Percentiles rank a stretch among this genome's conserved stretches.
Evolutionary conservation across 1,140 invertebrate genomes (phyloP).

Genomic region (Dolichoris vasculosae): DNA sequence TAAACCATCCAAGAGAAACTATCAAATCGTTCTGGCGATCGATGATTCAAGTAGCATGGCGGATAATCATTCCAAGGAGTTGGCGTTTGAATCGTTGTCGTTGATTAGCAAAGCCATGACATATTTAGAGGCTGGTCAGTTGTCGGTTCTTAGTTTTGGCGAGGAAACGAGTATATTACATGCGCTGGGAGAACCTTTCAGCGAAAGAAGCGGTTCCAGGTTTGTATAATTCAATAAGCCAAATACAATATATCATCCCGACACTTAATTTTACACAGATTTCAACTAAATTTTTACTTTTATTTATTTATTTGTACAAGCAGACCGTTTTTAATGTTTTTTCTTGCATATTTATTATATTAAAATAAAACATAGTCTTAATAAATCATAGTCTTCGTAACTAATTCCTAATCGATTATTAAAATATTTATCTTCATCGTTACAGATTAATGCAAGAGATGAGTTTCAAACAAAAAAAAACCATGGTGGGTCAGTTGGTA

Average conservation of each 20-base stretch:
- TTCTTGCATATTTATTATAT: no score
- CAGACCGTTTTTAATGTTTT: no score
- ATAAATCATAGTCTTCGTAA: background rate
- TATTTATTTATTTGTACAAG: no score
- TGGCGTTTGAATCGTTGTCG: conserved; percentile 96
- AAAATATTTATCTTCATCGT: background rate
- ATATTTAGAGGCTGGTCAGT: conserved; percentile 93
- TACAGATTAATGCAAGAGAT: conserved; percentile 82
- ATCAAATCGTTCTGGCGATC: conserved; percentile 96
- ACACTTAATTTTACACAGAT: no score
- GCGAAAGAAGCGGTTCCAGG: conserved; percentile 85
- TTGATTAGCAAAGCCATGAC: conserved; percentile 93
- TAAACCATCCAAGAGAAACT: conserved; percentile 95
- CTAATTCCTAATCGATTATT: no score
- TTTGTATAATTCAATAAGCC: conserved; percentile 56
- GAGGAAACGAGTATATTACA: conserved; percentile 89
- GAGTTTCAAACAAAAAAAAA: conserved; percentile 87
- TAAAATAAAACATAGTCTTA: no score
- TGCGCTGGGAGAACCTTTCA: conserved; percentile 89
- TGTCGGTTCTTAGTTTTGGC: conserved; percentile 95
- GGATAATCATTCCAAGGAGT: conserved; percentile 90
- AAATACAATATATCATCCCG: no score
- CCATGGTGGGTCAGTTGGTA: conserved; percentile 86
- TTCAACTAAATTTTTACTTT: no score
- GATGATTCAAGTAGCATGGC: conserved; percentile 97